Evolutionary conservation across 2,888 invertebrate genomes (phyloP), one percentile per base, ranked within the genome.

Genomic region (Crepidodera aurea): DNA sequence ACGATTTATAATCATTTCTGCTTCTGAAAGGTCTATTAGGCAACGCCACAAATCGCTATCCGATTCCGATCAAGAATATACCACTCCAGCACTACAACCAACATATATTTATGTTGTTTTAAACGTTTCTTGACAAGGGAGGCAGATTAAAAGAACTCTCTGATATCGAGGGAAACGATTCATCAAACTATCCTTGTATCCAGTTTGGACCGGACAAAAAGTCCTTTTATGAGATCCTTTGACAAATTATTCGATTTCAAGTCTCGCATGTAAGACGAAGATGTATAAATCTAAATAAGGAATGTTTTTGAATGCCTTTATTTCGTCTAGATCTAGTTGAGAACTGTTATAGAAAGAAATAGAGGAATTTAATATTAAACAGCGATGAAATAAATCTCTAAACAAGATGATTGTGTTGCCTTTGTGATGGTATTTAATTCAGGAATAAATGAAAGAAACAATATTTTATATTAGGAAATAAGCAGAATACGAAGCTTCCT

Each of bases 1-100:
- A 66, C 67, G 65, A 71, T 71, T 71, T 69, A 71, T 69, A 69
- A 70, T 69, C 67, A 67, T 70, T 70, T 61, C 71, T 71, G 71
- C 59, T 58, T 58, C 54, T 68, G 71, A 71, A 67, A 70, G 71
- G 69, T 70, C 69, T 66, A 71, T 71, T 68, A 71, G 66, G 63
- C 48, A 60, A 61, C 63, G 51, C 51, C 51, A 42, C 44, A 57
- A 56, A 67, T 69, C 60, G 55, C 61, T 60, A 63, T 37, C 13
- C 37, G 37, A 37, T 13, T 37, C 37, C 10, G 37, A 37, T 37
- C 22, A 32, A 7, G 32, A 8, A 32, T 37, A 2, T 13, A 12
- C 37, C 5, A 37, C 7, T 32, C 6, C 8, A 3, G 7, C 10
- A 62, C 61, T 66, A 66, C 68, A 66, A 62, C 44, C 56, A 61